Percentiles rank a stretch among this genome's conserved stretches.
phyloP scores from a whole-genome alignment of 1,140 invertebrate genomes.

The Anoplolepis gracilipes region DNA sequence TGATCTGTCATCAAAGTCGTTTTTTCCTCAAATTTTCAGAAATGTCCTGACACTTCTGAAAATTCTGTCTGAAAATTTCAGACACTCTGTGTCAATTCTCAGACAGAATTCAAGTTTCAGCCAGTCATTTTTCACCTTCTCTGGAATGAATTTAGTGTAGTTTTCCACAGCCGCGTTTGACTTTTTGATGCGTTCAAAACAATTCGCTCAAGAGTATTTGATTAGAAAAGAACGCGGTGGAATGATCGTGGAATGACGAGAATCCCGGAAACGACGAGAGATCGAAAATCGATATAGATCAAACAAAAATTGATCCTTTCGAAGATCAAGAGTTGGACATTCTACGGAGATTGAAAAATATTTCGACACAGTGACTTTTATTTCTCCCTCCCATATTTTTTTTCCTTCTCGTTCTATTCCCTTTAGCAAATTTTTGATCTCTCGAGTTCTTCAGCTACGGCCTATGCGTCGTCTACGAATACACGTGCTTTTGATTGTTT shows the following conservation, averaged over 20 bases:
- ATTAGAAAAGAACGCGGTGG: slow-evolving; percentile 19
- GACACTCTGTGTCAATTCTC: no score
- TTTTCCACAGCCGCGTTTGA: slow-evolving; percentile 20
- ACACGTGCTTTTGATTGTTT: slow-evolving; percentile 42
- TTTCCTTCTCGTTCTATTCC: neutral
- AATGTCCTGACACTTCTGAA: no score
- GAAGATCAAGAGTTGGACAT: neutral
- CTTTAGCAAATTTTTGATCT: neutral
- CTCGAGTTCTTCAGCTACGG: neutral
- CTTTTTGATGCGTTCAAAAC: neutral
- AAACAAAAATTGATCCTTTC: neutral
- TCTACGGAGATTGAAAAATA: neutral
- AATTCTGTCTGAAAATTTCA: no score
- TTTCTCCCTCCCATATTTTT: neutral
- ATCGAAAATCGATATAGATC: neutral
- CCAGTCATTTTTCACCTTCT: no score
- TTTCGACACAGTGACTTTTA: neutral
- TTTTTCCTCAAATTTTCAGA: no score
- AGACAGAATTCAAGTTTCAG: no score
- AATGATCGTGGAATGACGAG: slow-evolving; percentile 65
- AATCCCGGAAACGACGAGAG: neutral
- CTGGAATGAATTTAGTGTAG: slow-evolving; percentile 38
- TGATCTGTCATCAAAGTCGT: no score
- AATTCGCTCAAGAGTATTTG: neutral
- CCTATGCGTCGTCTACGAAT: slow-evolving; percentile 6